Evolutionary conservation across 2,797 vertebrate species (phyloP).

Genomic region (Acridotheres tristis): DNA sequence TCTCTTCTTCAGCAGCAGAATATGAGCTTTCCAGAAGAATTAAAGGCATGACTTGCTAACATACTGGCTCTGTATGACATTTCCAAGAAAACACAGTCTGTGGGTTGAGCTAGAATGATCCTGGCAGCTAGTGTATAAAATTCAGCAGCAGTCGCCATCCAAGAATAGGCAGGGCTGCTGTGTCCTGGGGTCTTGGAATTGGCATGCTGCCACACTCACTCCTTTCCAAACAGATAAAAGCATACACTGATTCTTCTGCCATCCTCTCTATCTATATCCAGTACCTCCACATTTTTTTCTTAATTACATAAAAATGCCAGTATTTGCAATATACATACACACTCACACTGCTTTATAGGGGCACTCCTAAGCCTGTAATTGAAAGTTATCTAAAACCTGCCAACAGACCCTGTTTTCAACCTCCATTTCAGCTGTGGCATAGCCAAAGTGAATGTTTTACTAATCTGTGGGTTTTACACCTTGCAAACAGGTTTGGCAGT

Average conservation of each 20-base stretch:
- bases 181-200: background rate
- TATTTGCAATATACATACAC: background rate
- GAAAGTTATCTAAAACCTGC: background rate
- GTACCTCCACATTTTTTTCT: background rate
- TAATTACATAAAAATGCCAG: background rate
- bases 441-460: background rate
- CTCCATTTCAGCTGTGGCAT: background rate
- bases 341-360: background rate
- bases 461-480: background rate
- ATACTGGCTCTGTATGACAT: background rate
- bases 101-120: background rate
- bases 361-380: background rate
- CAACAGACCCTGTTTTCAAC: background rate
- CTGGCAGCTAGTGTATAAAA: background rate
- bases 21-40: background rate
- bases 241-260: background rate
- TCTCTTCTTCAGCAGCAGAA: background rate
- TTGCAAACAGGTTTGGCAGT: background rate
- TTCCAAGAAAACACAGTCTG: background rate
- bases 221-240: background rate
- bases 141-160: background rate
- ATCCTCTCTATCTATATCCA: background rate
- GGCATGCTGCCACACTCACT: background rate
- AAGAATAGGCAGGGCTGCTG: background rate
- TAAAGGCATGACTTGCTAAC: background rate